Base-by-base conservation (phyloP, 35 echinoderm and acorn worm species). In the Amphiura filiformis region DNA sequence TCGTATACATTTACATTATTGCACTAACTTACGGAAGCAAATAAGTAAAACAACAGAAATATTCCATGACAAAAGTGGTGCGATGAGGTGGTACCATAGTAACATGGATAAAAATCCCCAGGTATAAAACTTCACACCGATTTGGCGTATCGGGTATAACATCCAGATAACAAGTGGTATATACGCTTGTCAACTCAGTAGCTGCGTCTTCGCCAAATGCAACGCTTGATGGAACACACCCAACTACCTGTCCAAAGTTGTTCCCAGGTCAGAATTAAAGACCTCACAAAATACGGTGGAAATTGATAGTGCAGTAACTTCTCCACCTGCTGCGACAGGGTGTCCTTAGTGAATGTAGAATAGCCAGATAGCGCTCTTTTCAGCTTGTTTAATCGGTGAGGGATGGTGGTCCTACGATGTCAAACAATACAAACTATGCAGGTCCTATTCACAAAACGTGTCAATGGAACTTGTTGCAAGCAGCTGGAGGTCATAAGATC, bases 21-120 rank as follows among this genome's bases (percentile, higher is more conserved):
- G 41, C 7, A 70, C 61, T 70, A 13, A 70, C 61, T 70, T 70
- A 70, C 61, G 61, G 61, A 26, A 70, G 28, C 28, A 70, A 70
- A 70, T 70, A 70, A n/a, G 61, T 70, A n/a, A 70, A 70, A n/a
- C 61, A 70, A 70, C 9, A 11, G 26, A n/a, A 30, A 30, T 70
- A 70, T 70, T 70, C 61, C 61, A 70, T 70, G 15, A 30, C 61
- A 70, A 70, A 70, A 5, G 7, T 70, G 4, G 61, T 4, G 28
- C 61, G 61, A n/a, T 70, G 28, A 70, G 17, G 61, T 70, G 61
- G 61, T n/a, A 70, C 61, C 61, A 70, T 70, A 52, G 61, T 70
- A 52, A 11, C 44, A 7, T 52, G 44, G 20, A 52, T 20, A 52
- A 52, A 52, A 20, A 52, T 7, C 7, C 20, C 44, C 44, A 11